phyloP scores from a whole-genome alignment of 2,888 invertebrate genomes.

The Cosmorhoe ocellata region DNA sequence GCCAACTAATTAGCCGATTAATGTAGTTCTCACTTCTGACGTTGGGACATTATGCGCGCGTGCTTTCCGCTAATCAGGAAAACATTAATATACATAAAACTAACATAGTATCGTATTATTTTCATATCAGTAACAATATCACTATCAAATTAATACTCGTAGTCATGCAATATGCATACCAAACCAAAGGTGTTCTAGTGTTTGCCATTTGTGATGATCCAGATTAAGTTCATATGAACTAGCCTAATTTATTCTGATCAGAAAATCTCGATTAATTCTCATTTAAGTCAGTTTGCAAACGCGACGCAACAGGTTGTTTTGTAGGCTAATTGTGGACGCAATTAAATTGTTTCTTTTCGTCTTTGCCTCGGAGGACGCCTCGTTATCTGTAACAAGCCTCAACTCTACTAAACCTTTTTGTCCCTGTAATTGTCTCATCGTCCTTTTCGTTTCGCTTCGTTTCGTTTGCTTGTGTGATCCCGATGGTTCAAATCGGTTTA shows the following conservation, averaged over 20 bases:
- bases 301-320: conserved; percentile 68
- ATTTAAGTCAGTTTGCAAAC: conserved; percentile 46
- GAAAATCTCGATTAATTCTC: conserved; percentile 26
- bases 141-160: no score
- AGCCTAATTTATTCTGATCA: conserved; percentile 2
- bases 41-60: no score
- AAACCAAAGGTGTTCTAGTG: no score
- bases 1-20: conserved; percentile 59
- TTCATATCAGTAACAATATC: no score
- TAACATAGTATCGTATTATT: no score
- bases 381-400: conserved; percentile 56
- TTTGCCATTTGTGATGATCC: background rate
- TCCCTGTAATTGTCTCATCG: conserved; percentile 47
- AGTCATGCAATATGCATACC: no score
- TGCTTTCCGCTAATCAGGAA: conserved; percentile 30
- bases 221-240: no score
- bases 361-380: conserved; percentile 50
- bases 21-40: no score
- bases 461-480: conserved; percentile 14
- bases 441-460: conserved; percentile 33
- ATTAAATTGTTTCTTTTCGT: conserved; percentile 68
- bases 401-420: conserved; percentile 46
- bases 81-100: background rate
- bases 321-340: conserved; percentile 68
- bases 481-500: conserved; percentile 35